Evolutionary conservation across 1,140 invertebrate genomes (phyloP).

Genomic region (Heliconius congener): DNA sequence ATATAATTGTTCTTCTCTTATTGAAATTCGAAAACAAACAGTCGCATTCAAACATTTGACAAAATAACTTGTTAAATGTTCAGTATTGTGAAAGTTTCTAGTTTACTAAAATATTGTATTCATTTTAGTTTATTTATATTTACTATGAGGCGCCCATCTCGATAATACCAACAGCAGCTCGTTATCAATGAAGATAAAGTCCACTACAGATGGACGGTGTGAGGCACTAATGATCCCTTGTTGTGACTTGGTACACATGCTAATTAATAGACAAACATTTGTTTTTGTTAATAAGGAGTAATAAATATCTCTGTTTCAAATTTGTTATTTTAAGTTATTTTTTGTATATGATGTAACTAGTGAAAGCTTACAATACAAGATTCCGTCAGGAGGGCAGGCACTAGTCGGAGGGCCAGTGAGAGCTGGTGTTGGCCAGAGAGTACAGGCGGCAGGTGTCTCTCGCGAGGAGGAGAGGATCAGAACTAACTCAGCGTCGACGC

Average conservation of each 20-base stretch:
- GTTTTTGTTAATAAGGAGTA: too few species aligned
- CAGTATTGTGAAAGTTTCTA: too few species aligned
- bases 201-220: not conserved
- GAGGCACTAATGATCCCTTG: not conserved
- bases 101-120: too few species aligned
- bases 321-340: too few species aligned
- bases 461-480: not conserved
- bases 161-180: not conserved
- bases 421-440: not conserved
- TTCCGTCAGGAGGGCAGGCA: not conserved
- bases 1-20: too few species aligned
- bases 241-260: not conserved
- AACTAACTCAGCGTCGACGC: constrained; percentile 4
- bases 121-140: not conserved
- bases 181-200: not conserved
- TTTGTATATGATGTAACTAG: too few species aligned
- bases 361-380: not conserved
- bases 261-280: not conserved
- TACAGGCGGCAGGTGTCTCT: not conserved
- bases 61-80: too few species aligned
- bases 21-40: too few species aligned
- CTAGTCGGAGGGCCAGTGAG: not conserved
- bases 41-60: too few species aligned
- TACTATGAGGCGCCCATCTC: not conserved
- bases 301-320: too few species aligned